Percentiles rank a stretch among this genome's conserved stretches.
These are phyloP conservation scores for Porites lutea DNA, from an alignment of 64 coral and sea anemone species.

Conservation along the genomic window DNA sequence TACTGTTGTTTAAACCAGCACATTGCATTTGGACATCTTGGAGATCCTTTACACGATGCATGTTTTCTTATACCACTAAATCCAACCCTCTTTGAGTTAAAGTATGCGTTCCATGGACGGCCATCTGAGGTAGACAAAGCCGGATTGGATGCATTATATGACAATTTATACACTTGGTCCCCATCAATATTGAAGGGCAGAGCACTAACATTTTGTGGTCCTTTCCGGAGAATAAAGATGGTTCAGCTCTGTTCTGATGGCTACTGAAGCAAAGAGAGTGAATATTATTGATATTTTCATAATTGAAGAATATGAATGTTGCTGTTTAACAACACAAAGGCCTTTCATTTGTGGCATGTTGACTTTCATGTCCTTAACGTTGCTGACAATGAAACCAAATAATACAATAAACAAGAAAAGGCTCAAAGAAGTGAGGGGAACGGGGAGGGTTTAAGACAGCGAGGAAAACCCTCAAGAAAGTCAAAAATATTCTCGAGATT, in stretches of 20 bases:
- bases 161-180: conserved; percentile 40
- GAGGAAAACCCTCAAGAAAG: no score
- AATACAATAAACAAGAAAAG: no score
- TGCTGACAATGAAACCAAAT: no score
- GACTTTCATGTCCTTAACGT: no score
- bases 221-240: conserved; percentile 34
- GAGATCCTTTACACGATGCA: conserved; percentile 48
- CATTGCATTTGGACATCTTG: conserved; percentile 25
- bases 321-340: not conserved
- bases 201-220: conserved; percentile 26
- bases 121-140: conserved; percentile 29
- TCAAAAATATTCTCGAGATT: no score
- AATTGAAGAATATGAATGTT: not conserved
- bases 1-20: conserved; percentile 43
- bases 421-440: no score
- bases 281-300: not conserved
- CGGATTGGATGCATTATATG: conserved; percentile 26
- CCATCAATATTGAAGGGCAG: conserved; percentile 64
- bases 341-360: not conserved
- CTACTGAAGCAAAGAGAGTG: not conserved
- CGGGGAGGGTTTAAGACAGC: no score
- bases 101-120: conserved; percentile 54
- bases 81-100: conserved; percentile 50
- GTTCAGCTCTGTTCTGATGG: conserved; percentile 22
- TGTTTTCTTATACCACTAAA: conserved; percentile 51